These are phyloP conservation scores for Apodemia hepburni DNA, from an alignment of 2,888 invertebrate species.

Conservation along the genomic window DNA sequence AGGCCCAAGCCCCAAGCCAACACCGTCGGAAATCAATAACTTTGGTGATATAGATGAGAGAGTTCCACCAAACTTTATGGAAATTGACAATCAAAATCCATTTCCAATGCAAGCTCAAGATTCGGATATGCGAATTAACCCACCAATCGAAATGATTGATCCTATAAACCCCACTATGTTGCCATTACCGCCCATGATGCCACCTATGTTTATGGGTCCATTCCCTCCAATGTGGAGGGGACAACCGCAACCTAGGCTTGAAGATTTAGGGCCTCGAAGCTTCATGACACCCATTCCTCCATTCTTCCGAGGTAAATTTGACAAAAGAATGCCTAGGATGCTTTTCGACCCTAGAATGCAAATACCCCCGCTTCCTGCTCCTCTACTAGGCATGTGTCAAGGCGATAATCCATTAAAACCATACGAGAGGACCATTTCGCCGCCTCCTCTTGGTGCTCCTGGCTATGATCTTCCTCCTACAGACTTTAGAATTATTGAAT, in stretches of 20 bases:
- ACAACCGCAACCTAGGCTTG: conserved; percentile 46
- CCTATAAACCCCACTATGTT: conserved; percentile 39
- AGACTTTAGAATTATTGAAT: conserved; percentile 59
- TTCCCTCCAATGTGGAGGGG: conserved; percentile 56
- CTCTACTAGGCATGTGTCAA: conserved; percentile 58
- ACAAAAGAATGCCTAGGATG: conserved; percentile 48
- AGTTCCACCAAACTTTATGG: conserved; percentile 50
- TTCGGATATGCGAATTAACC: conserved; percentile 61
- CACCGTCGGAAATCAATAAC: conserved; percentile 53
- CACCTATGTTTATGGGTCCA: conserved; percentile 39
- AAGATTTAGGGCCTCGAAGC: conserved; percentile 55
- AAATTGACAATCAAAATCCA: conserved; percentile 50
- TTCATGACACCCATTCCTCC: conserved; percentile 53
- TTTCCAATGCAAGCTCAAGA: conserved; percentile 39
- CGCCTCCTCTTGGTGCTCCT: conserved; percentile 64
- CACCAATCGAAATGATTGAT: conserved; percentile 42
- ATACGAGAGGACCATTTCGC: conserved; percentile 53
- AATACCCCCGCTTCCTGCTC: conserved; percentile 51
- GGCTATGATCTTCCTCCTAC: conserved; percentile 57
- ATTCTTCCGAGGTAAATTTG: conserved; percentile 58
- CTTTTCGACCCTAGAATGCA: conserved; percentile 52
- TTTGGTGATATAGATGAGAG: conserved; percentile 78
- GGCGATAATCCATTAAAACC: conserved; percentile 55
- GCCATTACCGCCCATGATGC: conserved; percentile 53
- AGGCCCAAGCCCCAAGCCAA: conserved; percentile 67